Evolutionary conservation across 2,888 invertebrate species (phyloP).

Genomic region (Clivina fossor): DNA sequence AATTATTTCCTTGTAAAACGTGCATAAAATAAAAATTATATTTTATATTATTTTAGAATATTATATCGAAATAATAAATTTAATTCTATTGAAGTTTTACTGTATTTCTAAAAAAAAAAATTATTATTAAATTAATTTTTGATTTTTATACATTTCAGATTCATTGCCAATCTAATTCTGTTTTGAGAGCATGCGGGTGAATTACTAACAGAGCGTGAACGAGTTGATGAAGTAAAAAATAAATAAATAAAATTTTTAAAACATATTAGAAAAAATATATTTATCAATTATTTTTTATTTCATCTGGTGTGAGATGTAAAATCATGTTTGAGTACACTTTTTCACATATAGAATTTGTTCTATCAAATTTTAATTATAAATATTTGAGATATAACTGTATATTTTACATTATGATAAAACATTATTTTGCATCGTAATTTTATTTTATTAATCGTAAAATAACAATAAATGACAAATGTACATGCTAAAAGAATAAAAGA

Average conservation of each 20-base stretch:
- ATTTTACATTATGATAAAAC: neutral
- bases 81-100: no score
- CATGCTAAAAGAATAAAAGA: slow-evolving; percentile 44
- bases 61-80: no score
- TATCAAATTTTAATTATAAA: neutral
- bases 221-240: slow-evolving; percentile 26
- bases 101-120: neutral
- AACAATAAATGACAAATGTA: slow-evolving; percentile 36
- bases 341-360: neutral
- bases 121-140: neutral
- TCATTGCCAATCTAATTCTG: slow-evolving; percentile 32
- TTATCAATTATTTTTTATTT: slow-evolving; percentile 24
- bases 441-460: neutral
- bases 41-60: no score
- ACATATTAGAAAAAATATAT: neutral
- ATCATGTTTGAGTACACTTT: slow-evolving; percentile 13
- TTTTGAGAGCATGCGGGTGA: slow-evolving; percentile 33
- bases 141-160: slow-evolving; percentile 20
- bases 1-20: no score
- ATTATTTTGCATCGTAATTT: slow-evolving; percentile 12
- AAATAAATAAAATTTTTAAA: neutral
- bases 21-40: no score
- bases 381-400: neutral
- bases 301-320: slow-evolving; percentile 16
- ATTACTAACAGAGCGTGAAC: slow-evolving; percentile 28